Evolutionary conservation across 2,797 vertebrate genomes (phyloP), one percentile per base, ranked within the genome.

Genomic region (Tokudaia tokunoshimensis): DNA sequence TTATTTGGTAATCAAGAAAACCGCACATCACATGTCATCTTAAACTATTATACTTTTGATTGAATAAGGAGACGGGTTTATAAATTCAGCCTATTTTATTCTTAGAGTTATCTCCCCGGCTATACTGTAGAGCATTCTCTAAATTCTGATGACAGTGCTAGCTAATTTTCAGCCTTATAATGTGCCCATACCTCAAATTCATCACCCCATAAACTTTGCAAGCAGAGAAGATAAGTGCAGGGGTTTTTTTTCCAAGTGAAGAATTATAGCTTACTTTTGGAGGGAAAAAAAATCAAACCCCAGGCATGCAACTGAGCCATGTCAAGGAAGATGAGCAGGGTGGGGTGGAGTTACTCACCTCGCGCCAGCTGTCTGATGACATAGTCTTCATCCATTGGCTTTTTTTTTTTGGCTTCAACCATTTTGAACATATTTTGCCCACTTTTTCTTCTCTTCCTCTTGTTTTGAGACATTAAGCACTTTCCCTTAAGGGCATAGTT

Each of bases 141-240:
- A 44, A 85, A 55, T 82, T 74, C 94, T 50, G 61, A 87, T 37
- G 86, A 79, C 14, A 44, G 24, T 55, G 34, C 93, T 81, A 61
- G 74, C 82, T 92, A 78, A 90, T 93, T 91, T 92, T 67, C 81
- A 85, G 50, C 44, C 88, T 7, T 41, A 24, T n/a, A 41, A 44
- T 41, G 52, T 34, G 41, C 61, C 89, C 26, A 12, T 94, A 95
- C 75, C 88, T 97, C 97, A 95, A 91, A 82, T 85, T 95, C 83
- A 93, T 88, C 92, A 92, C 81, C 93, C 81, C 78, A 94, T 95
- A 97, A 96, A 93, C 87, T 95, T 84, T 26, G 59, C 55, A 13
- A 70, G 55, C 78, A 47, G 15, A 41, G 11, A 34, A 44, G 22
- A 89, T 93, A 87, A 91, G 59, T 31, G 31, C 5, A 26, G 9